phyloP scores from a whole-genome alignment of 2,797 vertebrate genomes.

The Sebastes trivittatus region DNA sequence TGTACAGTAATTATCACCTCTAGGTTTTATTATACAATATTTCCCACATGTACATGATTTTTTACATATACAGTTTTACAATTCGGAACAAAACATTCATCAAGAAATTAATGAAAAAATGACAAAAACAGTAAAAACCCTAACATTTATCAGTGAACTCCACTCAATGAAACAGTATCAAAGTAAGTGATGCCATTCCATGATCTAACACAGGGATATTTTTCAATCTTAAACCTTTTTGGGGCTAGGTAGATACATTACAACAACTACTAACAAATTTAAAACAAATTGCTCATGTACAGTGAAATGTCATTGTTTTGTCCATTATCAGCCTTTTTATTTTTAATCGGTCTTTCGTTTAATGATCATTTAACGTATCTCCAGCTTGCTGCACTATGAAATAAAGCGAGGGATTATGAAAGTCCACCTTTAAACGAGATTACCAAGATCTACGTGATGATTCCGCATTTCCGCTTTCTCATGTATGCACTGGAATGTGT shows the following conservation, averaged over 20 bases:
- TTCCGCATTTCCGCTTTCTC: background rate
- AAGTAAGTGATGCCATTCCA: slow-evolving; percentile 4
- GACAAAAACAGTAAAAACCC: slow-evolving; percentile 59
- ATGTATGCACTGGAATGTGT: background rate
- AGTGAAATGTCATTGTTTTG: slow-evolving; percentile 20
- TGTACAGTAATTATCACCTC: slow-evolving; percentile 41
- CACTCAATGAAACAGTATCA: slow-evolving; percentile 11
- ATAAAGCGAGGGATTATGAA: background rate
- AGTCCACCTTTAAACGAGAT: background rate
- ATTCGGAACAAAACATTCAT: slow-evolving; percentile 53
- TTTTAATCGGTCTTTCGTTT: background rate
- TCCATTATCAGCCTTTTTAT: background rate
- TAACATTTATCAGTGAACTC: slow-evolving; percentile 33
- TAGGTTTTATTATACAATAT: slow-evolving; percentile 71
- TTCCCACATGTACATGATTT: slow-evolving; percentile 55
- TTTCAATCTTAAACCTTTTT: slow-evolving; percentile 8
- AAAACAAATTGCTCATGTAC: slow-evolving; percentile 17
- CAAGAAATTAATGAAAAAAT: slow-evolving; percentile 55
- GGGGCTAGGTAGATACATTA: slow-evolving; percentile 33
- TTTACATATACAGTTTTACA: slow-evolving; percentile 53
- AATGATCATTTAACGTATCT: background rate
- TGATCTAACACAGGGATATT: slow-evolving; percentile 20
- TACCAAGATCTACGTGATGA: background rate
- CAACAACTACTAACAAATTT: slow-evolving; percentile 27
- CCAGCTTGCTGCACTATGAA: background rate